Evolutionary conservation across 2,888 invertebrate genomes (phyloP).

Genomic region (Drosophila testacea): DNA sequence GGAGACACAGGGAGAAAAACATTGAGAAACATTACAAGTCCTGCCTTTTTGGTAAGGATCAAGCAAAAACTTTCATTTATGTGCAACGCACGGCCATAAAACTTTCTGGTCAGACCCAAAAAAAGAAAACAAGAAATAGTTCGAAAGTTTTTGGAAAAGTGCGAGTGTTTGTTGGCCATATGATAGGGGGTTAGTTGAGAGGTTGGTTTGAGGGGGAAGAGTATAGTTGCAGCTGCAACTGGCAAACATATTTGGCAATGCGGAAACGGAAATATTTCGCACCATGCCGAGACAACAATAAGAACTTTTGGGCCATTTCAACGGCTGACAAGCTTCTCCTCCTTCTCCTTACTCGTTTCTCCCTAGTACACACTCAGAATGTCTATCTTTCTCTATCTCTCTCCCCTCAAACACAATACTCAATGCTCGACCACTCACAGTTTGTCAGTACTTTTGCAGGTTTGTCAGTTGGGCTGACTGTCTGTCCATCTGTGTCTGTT

Average conservation of each 20-base stretch:
- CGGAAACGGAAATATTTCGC: slow-evolving; percentile 82
- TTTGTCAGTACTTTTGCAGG: slow-evolving; percentile 68
- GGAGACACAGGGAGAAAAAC: neutral
- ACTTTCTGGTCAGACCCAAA: slow-evolving; percentile 56
- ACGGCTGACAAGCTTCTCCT: slow-evolving; percentile 60
- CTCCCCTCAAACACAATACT: slow-evolving; percentile 30
- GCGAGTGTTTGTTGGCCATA: slow-evolving; percentile 69
- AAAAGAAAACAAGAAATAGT: slow-evolving; percentile 3
- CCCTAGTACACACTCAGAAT: neutral
- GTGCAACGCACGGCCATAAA: slow-evolving; percentile 78
- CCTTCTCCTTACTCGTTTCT: neutral
- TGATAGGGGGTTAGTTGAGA: slow-evolving; percentile 2
- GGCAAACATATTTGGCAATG: slow-evolving; percentile 78
- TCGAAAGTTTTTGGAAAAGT: slow-evolving; percentile 69
- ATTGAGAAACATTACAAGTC: slow-evolving; percentile 29
- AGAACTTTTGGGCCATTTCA: slow-evolving; percentile 71
- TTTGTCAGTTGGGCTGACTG: slow-evolving; percentile 48
- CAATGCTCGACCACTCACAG: slow-evolving; percentile 56
- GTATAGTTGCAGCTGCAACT: slow-evolving; percentile 53
- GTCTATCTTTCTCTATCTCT: too few species aligned
- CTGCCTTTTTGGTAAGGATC: slow-evolving; percentile 44
- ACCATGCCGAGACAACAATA: slow-evolving; percentile 72
- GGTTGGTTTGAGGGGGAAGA: neutral
- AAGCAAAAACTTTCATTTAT: slow-evolving; percentile 76
- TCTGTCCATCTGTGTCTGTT: slow-evolving; percentile 18